Conservation (phyloP, 2,797 vertebrate genomes). For the Buceros bicornis region DNA sequence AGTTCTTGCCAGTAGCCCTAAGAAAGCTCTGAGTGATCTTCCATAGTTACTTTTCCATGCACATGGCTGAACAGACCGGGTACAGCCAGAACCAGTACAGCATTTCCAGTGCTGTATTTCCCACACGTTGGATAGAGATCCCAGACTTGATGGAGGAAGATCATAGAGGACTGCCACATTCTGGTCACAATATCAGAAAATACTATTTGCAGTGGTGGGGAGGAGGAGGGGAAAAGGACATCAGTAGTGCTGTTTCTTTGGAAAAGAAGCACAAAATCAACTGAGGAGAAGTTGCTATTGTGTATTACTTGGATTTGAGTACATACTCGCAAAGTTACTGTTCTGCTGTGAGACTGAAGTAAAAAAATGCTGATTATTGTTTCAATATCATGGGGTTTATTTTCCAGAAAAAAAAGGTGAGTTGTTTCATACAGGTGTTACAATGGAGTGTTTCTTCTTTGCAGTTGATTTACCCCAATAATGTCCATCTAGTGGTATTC, state of each 20-base stretch:
- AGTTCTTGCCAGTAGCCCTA: neutral
- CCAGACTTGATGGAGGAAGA: neutral
- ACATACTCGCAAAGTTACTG: neutral
- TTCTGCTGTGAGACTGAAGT: neutral
- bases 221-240: neutral
- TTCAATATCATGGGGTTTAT: neutral
- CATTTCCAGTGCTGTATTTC: neutral
- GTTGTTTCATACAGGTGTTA: neutral
- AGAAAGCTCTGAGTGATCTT: neutral
- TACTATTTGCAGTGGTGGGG: neutral
- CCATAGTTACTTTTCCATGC: neutral
- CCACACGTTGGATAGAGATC: neutral
- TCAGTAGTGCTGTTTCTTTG: neutral
- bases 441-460: neutral
- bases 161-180: neutral
- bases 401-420: neutral
- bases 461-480: neutral
- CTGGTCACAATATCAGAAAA: neutral
- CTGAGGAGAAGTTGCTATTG: neutral
- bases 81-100: accelerated
- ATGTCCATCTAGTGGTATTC: neutral
- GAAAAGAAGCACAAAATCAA: neutral
- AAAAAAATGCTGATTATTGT: neutral
- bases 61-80: neutral
- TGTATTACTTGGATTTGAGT: neutral